Conservation (phyloP, 2,113 vertebrate genomes). For the Platysteira castanea region DNA sequence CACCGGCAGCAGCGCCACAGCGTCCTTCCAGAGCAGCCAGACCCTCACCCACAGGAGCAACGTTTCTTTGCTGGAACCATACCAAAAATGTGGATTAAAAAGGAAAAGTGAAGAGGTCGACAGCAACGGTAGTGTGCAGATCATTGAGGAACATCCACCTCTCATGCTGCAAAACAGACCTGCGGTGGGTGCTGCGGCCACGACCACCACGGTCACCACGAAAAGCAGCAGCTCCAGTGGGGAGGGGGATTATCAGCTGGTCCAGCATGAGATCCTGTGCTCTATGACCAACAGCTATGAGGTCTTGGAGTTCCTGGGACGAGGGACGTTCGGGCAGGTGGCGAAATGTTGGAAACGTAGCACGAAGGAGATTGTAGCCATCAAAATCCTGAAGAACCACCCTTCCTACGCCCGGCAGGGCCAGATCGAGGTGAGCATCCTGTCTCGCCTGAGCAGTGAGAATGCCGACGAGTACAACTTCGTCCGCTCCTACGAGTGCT, state of each 20-base stretch:
- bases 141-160: conserved; percentile 96
- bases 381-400: conserved; percentile 98
- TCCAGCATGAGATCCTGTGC: conserved; percentile 97
- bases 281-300: conserved; percentile 97
- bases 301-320: conserved; percentile 94
- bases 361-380: conserved; percentile 97
- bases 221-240: conserved; percentile 95
- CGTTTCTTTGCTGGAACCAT: conserved; percentile 82
- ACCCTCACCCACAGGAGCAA: conserved; percentile 80
- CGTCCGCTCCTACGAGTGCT: conserved; percentile 96
- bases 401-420: conserved; percentile 96
- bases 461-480: conserved; percentile 98
- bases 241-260: conserved; percentile 97
- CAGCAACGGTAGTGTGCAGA: conserved; percentile 97
- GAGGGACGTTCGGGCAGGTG: conserved; percentile 96
- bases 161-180: conserved; percentile 92
- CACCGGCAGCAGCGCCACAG: conserved; percentile 84
- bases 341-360: conserved; percentile 98
- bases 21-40: conserved; percentile 82
- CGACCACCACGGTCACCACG: conserved; percentile 90
- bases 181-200: conserved; percentile 84
- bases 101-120: conserved; percentile 97
- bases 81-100: conserved; percentile 94
- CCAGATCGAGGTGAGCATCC: conserved; percentile 98
- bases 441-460: conserved; percentile 93